phyloP scores from a whole-genome alignment of 1,140 invertebrate genomes.

The Homarus americanus region DNA sequence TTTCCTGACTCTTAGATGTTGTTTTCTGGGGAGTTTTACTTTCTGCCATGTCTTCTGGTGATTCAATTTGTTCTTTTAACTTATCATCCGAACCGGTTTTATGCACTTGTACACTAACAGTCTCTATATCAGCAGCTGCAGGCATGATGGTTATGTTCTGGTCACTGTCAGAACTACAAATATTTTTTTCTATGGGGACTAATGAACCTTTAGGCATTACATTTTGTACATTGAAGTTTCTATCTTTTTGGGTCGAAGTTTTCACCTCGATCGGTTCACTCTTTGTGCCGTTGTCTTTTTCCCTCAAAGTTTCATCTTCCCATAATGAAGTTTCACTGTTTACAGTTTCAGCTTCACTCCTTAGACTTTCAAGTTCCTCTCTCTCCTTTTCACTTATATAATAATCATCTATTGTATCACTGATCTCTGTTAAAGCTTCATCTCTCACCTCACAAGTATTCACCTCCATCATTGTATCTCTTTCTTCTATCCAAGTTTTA shows the following conservation, averaged over 20 bases:
- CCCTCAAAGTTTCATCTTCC: not conserved
- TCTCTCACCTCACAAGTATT: not conserved
- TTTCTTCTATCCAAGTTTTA: not conserved
- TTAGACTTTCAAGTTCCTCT: not conserved
- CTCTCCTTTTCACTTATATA: not conserved
- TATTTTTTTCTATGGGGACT: not conserved
- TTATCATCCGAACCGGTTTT: not conserved
- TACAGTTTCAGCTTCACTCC: too few species aligned
- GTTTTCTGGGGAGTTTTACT: too few species aligned
- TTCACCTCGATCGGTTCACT: not conserved
- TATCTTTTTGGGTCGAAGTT: not conserved
- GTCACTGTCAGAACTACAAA: not conserved
- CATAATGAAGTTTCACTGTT: too few species aligned
- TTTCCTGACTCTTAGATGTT: not conserved
- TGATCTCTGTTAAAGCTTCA: not conserved
- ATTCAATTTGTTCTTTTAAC: not conserved
- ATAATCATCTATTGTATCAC: not conserved
- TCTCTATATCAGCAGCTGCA: not conserved
- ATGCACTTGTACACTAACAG: not conserved
- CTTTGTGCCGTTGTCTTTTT: not conserved
- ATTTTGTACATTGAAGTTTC: not conserved
- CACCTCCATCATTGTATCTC: not conserved
- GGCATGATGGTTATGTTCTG: not conserved
- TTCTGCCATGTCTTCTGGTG: not conserved
- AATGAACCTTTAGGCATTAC: not conserved